These are phyloP conservation scores for Thysanoteuthis rhombus DNA, from an alignment of 2,888 invertebrate genomes.

Conservation along the genomic window DNA sequence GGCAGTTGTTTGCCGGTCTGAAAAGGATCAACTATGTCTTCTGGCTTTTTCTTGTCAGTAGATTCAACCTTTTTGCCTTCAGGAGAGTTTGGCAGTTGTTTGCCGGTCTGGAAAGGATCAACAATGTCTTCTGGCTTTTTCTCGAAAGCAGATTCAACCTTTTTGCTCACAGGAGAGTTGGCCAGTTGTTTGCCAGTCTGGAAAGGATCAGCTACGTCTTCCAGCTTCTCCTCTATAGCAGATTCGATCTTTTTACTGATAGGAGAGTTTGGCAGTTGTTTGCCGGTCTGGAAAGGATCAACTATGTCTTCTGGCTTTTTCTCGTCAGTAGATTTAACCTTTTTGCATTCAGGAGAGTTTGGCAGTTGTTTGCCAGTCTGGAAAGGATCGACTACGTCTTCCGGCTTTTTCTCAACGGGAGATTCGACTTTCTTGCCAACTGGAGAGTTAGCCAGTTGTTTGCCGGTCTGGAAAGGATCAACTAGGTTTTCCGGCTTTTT, in stretches of 20 bases:
- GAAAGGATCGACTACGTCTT: not conserved
- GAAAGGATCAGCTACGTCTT: not conserved
- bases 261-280: no score
- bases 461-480: not conserved
- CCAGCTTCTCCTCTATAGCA: no score
- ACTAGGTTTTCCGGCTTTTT: not conserved
- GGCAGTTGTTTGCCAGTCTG: not conserved
- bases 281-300: no score
- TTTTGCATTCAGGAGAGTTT: not conserved
- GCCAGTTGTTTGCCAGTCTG: not conserved
- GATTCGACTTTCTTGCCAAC: not conserved
- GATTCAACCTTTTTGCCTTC: no score
- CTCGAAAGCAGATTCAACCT: not conserved
- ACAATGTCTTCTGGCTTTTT: not conserved
- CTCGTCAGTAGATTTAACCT: not conserved
- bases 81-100: no score
- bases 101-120: no score
- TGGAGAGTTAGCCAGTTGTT: not conserved
- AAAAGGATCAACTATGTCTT: no score
- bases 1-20: no score
- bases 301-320: no score
- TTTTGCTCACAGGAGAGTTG: no score
- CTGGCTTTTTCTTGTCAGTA: no score
- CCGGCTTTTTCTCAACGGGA: not conserved
- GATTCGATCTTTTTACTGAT: no score